Base-by-base conservation (phyloP, 2,113 vertebrate genomes). In the Elanus axillaris region DNA sequence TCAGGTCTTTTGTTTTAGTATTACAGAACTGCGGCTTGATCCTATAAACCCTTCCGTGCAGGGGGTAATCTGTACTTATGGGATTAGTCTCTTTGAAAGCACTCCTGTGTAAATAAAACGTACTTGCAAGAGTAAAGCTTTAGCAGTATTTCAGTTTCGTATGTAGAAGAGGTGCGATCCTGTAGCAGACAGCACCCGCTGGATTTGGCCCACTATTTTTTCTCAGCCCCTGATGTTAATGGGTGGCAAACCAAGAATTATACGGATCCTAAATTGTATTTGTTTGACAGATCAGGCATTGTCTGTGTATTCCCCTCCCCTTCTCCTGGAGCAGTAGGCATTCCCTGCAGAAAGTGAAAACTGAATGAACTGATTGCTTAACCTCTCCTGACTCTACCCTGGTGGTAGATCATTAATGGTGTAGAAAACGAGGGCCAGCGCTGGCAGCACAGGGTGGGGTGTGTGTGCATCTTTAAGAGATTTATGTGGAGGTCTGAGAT, bases 381-480 rank as follows among this genome's bases (percentile, higher is more conserved):
- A 97, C 97, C 97, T 97, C 94, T 97, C 84, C 47, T 93, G 97
- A 95, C 84, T 96, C 97, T 97, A 94, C 97, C 96, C 96, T 91
- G 95, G 95, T 96, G 97, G 98, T 94, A 97, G 97, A 97, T 98
- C 98, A 98, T 98, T 97, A 98, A 97, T 97, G 97, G 97, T 87
- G 97, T 96, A 98, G 98, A 98, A 98, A 98, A 98, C 96, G 94
- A 98, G 97, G 96, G 94, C 96, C 95, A 94, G 91, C 27, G 71
- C 86, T 91, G 97, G 97, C 96, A 96, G 96, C 80, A 80, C 96
- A 75, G 97, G 96, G 96, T 97, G 96, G 98, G 97, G 97, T 59
- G 93, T 90, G 90, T 71, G 32, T 98, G 96, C 97, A 97, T 98
- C 98, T 99, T 99, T 98, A 98, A 98, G 98, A 98, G 98, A 98